Conservation (phyloP, 64 coral and sea anemone genomes). For the Cladopsammia gracilis region DNA sequence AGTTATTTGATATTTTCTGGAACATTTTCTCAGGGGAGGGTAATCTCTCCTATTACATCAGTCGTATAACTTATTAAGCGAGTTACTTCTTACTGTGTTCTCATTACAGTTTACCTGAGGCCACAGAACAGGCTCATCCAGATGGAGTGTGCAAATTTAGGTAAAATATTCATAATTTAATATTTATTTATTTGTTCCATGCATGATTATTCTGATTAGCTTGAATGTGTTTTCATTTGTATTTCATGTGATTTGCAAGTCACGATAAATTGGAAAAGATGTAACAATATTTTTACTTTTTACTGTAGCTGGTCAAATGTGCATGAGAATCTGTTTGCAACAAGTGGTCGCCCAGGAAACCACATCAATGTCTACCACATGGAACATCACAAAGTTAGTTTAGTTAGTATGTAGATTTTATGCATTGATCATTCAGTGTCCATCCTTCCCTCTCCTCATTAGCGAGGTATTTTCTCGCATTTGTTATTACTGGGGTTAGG, state of each 20-base stretch:
- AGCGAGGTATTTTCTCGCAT: no score
- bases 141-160: slow-evolving; percentile 91
- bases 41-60: no score
- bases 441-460: no score
- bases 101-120: slow-evolving; percentile 76
- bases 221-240: no score
- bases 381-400: slow-evolving; percentile 88
- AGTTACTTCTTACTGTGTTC: not conserved
- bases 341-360: slow-evolving; percentile 94
- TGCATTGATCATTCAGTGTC: no score
- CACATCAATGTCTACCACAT: slow-evolving; percentile 93
- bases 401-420: not conserved
- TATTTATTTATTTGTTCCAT: no score
- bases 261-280: no score
- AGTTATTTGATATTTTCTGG: no score
- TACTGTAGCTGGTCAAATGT: slow-evolving; percentile 84
- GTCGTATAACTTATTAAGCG: no score
- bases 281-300: not conserved
- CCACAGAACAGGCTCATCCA: slow-evolving; percentile 82
- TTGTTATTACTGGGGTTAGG: no score
- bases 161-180: slow-evolving; percentile 32
- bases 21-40: no score
- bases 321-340: slow-evolving; percentile 92
- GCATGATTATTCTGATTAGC: no score
- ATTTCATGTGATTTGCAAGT: not conserved